Evolutionary conservation across 2,888 invertebrate genomes (phyloP), one percentile per base, ranked within the genome.

Genomic region (Drosophila parthenogenetica): DNA sequence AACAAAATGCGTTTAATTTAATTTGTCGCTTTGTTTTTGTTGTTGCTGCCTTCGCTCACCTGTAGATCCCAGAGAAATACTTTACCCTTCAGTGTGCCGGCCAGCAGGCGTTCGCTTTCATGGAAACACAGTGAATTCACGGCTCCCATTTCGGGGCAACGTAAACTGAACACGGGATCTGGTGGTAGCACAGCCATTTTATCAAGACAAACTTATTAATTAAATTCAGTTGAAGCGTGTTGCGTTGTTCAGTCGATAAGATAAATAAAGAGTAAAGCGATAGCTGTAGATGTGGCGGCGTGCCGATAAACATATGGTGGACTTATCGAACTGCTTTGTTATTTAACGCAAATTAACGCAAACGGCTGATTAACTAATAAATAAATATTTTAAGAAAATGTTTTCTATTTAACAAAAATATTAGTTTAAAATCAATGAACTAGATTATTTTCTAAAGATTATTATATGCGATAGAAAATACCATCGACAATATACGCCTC

Each of bases 1-100:
- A 14, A 22, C 35, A 39, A 40, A 25, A 32, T 22, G 5, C 5
- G 10, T 32, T 40, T 53, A 45, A 35, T 61, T 45, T 14, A 11
- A 29, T 14, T 46, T 50, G 8, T 39, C 4, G n/a, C 19, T 13
- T 16, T 60, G 58, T 57, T 48, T 22, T 29, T 29, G 5, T 35
- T 66, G 35, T 48, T 48, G 51, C 39, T 45, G n/a, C 42, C 55
- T 42, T 64, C 25, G 79, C 87, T 90, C 93, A 96, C 96, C 93
- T 95, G 94, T 91, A 97, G 93, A 93, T 96, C 95, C 95, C 96
- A 97, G 90, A 96, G 94, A 92, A 95, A 95, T 81, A 96, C 94
- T 87, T 93, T 94, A 81, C 97, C 97, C 90, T 94, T 94, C 90
- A 95, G 94, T 35, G 95, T 95, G 68, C 96, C 96, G 84, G 95